A percentile compares a stretch with the other conserved stretches of the same genome.
These are phyloP conservation scores for Lycodopsis pacificus DNA, from an alignment of 2,797 vertebrate species.

Conservation along the genomic window DNA sequence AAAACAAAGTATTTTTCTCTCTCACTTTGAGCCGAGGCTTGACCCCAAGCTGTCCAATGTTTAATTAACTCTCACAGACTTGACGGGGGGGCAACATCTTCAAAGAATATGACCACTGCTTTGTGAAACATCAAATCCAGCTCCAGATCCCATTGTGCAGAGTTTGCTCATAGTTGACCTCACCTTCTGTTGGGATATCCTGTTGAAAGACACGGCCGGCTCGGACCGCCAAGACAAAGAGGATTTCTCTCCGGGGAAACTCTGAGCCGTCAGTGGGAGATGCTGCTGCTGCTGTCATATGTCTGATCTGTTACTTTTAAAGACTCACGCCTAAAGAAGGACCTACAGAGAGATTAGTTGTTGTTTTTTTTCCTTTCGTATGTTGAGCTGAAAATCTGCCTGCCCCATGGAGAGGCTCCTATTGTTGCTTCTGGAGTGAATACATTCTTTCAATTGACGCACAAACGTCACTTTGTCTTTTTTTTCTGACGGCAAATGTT, in stretches of 20 bases:
- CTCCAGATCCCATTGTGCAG: constrained; percentile 71
- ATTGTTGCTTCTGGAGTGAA: constrained; percentile 3
- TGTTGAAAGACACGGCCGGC: constrained; percentile 68
- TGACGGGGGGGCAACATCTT: constrained; percentile 65
- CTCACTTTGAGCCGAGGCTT: constrained; percentile 20
- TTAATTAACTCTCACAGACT: constrained; percentile 76
- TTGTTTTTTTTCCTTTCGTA: constrained; percentile 6
- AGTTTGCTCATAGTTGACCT: constrained; percentile 85
- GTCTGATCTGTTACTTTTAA: constrained; percentile 61
- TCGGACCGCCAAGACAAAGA: constrained; percentile 72
- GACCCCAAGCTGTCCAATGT: constrained; percentile 67
- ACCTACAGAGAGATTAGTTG: constrained; percentile 30
- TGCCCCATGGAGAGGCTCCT: not conserved
- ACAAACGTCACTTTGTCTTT: constrained; percentile 14
- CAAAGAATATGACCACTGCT: constrained; percentile 77
- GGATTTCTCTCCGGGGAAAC: constrained; percentile 73
- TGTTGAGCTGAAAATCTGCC: constrained; percentile 28
- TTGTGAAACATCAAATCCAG: constrained; percentile 82
- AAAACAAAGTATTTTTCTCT: constrained; percentile 7
- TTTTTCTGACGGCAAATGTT: not conserved
- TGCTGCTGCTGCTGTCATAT: constrained; percentile 53
- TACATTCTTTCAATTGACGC: not conserved
- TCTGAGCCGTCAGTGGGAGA: constrained; percentile 74
- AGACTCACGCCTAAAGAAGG: constrained; percentile 32
- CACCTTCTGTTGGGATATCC: constrained; percentile 82